These are phyloP conservation scores for Oreochromis tanganicae DNA, from an alignment of 2,113 vertebrate species.

Conservation along the genomic window DNA sequence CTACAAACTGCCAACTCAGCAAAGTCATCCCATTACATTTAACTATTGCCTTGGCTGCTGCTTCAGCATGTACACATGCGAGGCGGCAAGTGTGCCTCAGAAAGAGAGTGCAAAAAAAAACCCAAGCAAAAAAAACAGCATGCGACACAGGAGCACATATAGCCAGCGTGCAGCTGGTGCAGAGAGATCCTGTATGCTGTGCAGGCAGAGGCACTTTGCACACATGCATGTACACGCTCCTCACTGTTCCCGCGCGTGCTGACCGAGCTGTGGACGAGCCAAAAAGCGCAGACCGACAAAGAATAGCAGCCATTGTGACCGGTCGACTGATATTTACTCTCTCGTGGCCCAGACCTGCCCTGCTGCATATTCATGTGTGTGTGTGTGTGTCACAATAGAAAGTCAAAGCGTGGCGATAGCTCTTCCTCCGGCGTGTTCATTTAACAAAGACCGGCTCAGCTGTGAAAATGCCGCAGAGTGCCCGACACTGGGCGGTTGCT, in stretches of 20 bases:
- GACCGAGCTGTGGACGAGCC: neutral
- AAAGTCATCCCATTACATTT: slow-evolving; percentile 40
- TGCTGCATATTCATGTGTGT: slow-evolving; percentile 35
- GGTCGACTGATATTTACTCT: slow-evolving; percentile 28
- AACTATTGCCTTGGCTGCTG: slow-evolving; percentile 36
- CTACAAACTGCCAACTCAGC: slow-evolving; percentile 44
- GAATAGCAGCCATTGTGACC: slow-evolving; percentile 33
- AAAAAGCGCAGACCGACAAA: slow-evolving; percentile 2
- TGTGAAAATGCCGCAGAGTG: slow-evolving; percentile 58
- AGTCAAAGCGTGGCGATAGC: slow-evolving; percentile 33
- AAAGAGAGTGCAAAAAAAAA: neutral
- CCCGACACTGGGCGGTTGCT: slow-evolving; percentile 37
- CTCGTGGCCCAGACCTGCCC: neutral
- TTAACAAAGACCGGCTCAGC: slow-evolving; percentile 25
- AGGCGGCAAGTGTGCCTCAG: neutral
- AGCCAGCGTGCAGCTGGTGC: neutral
- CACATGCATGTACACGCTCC: neutral
- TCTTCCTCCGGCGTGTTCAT: slow-evolving; percentile 19
- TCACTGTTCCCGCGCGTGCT: neutral
- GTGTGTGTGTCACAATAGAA: slow-evolving; percentile 3
- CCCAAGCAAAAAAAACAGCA: neutral
- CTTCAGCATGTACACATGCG: slow-evolving; percentile 11
- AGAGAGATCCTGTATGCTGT: neutral
- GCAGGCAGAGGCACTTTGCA: neutral
- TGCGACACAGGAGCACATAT: neutral